Evolutionary conservation across 92 coral and sea anemone species (phyloP), one percentile per base, ranked within the genome.

Genomic region (Zoanthus sociatus): DNA sequence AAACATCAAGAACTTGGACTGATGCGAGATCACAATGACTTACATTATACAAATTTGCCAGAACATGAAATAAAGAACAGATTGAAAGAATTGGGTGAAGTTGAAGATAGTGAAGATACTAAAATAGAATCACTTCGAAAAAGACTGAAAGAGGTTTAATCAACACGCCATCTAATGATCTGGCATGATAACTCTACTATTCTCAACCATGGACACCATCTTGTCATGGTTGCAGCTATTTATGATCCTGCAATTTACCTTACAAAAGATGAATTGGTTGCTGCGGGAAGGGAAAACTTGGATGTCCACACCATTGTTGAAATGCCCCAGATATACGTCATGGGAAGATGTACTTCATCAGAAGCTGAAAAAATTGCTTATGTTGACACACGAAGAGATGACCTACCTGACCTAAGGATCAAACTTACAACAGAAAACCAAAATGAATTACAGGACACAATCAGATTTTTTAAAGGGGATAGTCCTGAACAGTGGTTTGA

Each of bases 291-390:
- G 44, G 61, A n/a, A 4, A 33, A n/a, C 20, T 4, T 72, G 0
- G 90, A 90, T 54, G 78, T 90, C 26, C 90, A 82, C 69, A 74
- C 83, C 76, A 7, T 86, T n/a, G 92, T 90, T 3, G 90, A 90
- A 46, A 73, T 58, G 56, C 89, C 92, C n/a, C 89, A 89, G 1
- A 78, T 89, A 0, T 89, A 85, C 79, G 78, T 85, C 17, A 47
- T 90, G 21, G 92, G 87, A 26, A 46, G 92, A 37, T 90, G 92
- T 73, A 86, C 72, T 60, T 76, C 77, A 18, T 73, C 84, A 4
- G 87, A 86, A 9, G 92, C 67, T 7, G 87, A 90, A 46, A 79
- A 90, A 30, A n/a, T 90, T 51, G 84, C 78, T 14, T 90, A 90
- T 64, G 70, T 17, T 0, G 90, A 86, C 2, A 79, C 87, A 26